Evolutionary conservation across 2,797 vertebrate species (phyloP).

Genomic region (Pelobates cultripes): DNA sequence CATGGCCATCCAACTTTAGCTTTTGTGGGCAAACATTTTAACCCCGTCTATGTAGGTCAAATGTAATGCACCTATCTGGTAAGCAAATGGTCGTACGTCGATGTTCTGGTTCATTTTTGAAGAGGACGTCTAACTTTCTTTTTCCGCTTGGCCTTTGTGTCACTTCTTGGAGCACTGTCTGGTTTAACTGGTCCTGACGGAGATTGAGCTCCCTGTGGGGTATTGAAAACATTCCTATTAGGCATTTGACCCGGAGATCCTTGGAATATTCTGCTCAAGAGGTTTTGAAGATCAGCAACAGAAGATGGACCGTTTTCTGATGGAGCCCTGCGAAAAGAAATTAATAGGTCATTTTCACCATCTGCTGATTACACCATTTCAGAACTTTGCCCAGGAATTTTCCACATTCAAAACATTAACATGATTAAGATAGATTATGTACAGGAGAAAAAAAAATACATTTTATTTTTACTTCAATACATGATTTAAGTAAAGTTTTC

Average conservation of each 20-base stretch:
- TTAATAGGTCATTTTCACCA: neutral
- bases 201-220: constrained; percentile 58
- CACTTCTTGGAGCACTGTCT: constrained; percentile 68
- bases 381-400: neutral
- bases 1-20: neutral
- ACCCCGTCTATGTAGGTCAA: neutral
- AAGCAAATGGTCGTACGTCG: neutral
- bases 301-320: constrained; percentile 75
- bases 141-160: constrained; percentile 73
- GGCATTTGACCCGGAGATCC: constrained; percentile 77
- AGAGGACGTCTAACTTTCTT: constrained; percentile 92
- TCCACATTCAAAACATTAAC: no score
- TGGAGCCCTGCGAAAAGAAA: constrained; percentile 67
- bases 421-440: no score
- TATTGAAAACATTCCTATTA: constrained; percentile 81
- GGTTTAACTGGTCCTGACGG: constrained; percentile 66
- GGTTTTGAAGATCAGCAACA: constrained; percentile 86
- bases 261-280: constrained; percentile 88
- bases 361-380: no score
- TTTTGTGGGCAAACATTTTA: neutral
- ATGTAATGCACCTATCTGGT: neutral
- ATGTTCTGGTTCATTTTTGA: constrained; percentile 77
- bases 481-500: no score
- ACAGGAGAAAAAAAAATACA: no score
- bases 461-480: no score